Evolutionary conservation across 2,888 invertebrate genomes (phyloP).

Genomic region (Drosophila demipolita): DNA sequence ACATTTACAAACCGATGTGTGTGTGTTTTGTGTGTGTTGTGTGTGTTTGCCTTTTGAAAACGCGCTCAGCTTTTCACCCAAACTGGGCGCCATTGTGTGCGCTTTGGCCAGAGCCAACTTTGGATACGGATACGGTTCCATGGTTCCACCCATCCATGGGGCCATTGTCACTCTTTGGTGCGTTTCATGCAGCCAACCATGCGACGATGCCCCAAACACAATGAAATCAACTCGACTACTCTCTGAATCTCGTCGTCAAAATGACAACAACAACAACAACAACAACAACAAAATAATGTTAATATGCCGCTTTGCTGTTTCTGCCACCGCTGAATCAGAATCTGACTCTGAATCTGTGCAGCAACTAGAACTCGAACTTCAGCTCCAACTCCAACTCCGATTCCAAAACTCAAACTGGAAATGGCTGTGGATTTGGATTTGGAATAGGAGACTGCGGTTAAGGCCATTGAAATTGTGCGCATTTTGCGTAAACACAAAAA

Average conservation of each 20-base stretch:
- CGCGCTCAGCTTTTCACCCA: constrained; percentile 66
- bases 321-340: constrained; percentile 2
- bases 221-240: constrained; percentile 32
- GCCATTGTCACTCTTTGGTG: constrained; percentile 67
- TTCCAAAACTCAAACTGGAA: neutral
- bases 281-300: constrained; percentile 31
- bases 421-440: constrained; percentile 1
- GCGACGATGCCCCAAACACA: constrained; percentile 55
- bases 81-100: constrained; percentile 63
- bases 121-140: constrained; percentile 64
- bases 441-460: constrained; percentile 6
- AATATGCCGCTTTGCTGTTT: constrained; percentile 45
- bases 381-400: constrained; percentile 9
- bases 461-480: constrained; percentile 1
- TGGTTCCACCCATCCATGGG: constrained; percentile 54
- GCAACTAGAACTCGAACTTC: constrained; percentile 14
- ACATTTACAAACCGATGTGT: constrained; percentile 35
- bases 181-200: constrained; percentile 69
- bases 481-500: constrained; percentile 52
- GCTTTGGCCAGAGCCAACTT: constrained; percentile 50
- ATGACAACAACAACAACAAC: neutral
- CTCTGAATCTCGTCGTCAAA: constrained; percentile 26
- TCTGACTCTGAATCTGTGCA: constrained; percentile 24
- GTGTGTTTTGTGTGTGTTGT: neutral
- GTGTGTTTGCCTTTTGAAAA: constrained; percentile 42